Base-by-base conservation (phyloP, 2,113 vertebrate species). In the Oncorhynchus tshawytscha region DNA sequence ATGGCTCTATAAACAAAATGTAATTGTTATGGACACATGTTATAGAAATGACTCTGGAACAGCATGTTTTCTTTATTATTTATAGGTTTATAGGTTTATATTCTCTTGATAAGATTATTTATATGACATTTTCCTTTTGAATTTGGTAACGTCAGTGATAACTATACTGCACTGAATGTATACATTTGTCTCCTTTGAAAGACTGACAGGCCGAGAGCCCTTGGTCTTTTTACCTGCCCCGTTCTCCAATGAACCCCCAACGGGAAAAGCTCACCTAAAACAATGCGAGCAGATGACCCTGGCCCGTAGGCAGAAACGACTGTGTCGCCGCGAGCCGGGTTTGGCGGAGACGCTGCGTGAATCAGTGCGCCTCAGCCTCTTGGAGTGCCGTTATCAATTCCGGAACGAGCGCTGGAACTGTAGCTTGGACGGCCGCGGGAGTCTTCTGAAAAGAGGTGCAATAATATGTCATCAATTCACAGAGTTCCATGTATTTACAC, bases 381-480 rank as follows among this genome's bases (percentile, higher is more conserved):
- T 98, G 0, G 98, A 99, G 86, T 99, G 98, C 81, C 96, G 97
- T 72, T 96, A 96, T 83, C 98, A 99, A 85, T 97, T 99, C 82
- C 94, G 95, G 71, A 95, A 94, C 0, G 98, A 99, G 89, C 96
- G 98, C 90, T 99, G 98, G 98, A 99, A 99, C 90, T 99, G 98
- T 91, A 99, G 96, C 77, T 90, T 98, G 93, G 97, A 98, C 77
- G 98, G 97, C 18, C 90, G 97, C 24, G 95, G 93, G 0, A 95
- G 95, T 72, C 95, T 99, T 70, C 92, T 99, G 72, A 98, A 99
- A 86, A 93, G 96, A 96, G 97, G 98, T 99, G 76, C 85, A 88
- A 75, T 34, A 49, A 70, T 48, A 45, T 62, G n/a, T n/a, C 59
- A 8, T 62, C 6, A 54, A 20, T 62, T n/a, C 20, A 62, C 1